Percentiles rank a stretch among this genome's conserved stretches.
phyloP scores from a whole-genome alignment of 2,797 vertebrate genomes.

The Paguma larvata region DNA sequence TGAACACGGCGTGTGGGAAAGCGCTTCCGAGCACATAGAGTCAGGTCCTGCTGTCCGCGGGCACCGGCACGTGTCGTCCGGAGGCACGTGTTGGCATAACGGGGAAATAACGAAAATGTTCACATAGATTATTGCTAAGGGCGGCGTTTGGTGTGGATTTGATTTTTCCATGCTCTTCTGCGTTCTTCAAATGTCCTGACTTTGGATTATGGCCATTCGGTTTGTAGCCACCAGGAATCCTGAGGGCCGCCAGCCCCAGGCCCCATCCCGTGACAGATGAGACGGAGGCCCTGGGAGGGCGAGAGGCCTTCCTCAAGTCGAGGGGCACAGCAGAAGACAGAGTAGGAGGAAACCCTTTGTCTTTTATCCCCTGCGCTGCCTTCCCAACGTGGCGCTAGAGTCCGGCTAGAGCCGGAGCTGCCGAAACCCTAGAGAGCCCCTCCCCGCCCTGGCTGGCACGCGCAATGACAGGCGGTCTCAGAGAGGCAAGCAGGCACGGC shows the following conservation, averaged over 20 bases:
- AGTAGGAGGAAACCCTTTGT: too few relatives aligned
- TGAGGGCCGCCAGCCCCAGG: neutral
- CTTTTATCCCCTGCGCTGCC: neutral
- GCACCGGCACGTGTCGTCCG: accelerated
- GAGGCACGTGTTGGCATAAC: neutral
- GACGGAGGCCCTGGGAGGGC: neutral
- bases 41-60: accelerated
- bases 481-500: neutral
- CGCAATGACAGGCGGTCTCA: accelerated
- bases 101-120: neutral
- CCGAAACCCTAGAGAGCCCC: neutral
- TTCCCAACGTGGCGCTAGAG: neutral
- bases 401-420: too few relatives aligned
- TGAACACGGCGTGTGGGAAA: neutral
- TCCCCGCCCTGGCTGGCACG: neutral
- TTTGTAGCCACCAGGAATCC: neutral
- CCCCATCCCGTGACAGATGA: neutral
- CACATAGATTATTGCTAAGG: neutral
- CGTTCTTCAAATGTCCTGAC: neutral
- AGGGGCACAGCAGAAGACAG: neutral
- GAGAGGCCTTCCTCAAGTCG: neutral
- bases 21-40: neutral
- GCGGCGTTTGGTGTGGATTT: neutral
- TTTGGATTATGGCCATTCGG: neutral
- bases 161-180: neutral